Evolutionary conservation across 2,113 vertebrate genomes (phyloP), one percentile per base, ranked within the genome.

Genomic region (Bucco capensis): DNA sequence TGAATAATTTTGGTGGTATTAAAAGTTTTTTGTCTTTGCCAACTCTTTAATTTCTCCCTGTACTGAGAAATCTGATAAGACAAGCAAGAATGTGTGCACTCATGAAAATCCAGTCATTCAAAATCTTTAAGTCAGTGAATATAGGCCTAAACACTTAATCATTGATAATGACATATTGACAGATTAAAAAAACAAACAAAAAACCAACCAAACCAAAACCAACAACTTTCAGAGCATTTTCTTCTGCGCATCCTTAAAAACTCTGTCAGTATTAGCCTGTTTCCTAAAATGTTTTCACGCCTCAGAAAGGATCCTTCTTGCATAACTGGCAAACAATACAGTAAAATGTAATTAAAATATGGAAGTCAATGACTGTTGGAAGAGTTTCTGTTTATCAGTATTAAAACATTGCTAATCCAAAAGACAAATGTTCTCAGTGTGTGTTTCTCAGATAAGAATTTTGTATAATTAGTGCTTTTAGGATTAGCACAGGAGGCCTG

Each of bases 361-460:
- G 71, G 69, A 94, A 97, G 78, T 94, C 94, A 95, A 54, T 95
- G 96, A 93, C 74, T 97, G 54, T 93, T 96, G 90, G 91, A 97
- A 96, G 62, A 94, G 71, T 96, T 97, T 96, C 74, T 96, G 87
- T 97, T 97, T 97, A 97, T 97, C 94, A 80, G 56, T 87, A 90
- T 96, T 96, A 95, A 91, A 96, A 81, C 88, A 86, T 70, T 95
- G 50, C 90, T 96, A 96, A 97, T 96, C 94, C 89, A 87, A 79
- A 95, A 95, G 78, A 97, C 88, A 95, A 97, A 96, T 87, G 57
- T 78, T 95, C 50, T 94, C 53, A 94, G 80, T 37, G 33, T 96
- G 95, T 83, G 74, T 96, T 95, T 96, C 61, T 96, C 87, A 96
- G 96, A 97, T 97, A 97, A 97, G 91, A 81, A 94, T 95, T 97